Evolutionary conservation across 2,888 invertebrate species (phyloP), one percentile per base, ranked within the genome.

Genomic region (Cephus runcator): DNA sequence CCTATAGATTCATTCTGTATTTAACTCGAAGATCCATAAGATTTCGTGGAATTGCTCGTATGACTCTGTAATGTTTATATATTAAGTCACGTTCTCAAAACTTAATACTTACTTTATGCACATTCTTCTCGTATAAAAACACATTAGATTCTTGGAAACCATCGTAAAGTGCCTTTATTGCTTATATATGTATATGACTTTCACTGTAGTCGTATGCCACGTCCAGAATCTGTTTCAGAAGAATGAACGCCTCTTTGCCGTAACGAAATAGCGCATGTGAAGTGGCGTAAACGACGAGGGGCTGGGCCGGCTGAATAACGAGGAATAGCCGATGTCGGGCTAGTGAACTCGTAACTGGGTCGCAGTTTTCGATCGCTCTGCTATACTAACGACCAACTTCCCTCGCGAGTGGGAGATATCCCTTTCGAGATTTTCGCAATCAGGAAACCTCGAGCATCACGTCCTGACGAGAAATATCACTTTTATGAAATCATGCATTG

Each of bases 311-410:
- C n/a, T 34, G 81, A 78, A 78, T 76, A 30, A 69, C 77, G 71
- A 73, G 34, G 68, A 71, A 15, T 76, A 73, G 15, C 69, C 73
- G 34, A 35, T 34, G 69, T 56, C 36, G 81, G 82, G 79, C 82
- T 84, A 83, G 84, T 83, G 85, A 85, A 85, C 85, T 83, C 76
- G 79, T 80, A 86, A 86, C 84, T 86, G 73, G 86, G 86, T 86
- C 85, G 82, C 79, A 76, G 79, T 78, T 81, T 81, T 80, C 81
- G 78, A 82, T 81, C 82, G 75, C 56, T 56, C 56, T 23, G 23
- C 56, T 23, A 6, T 23, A 9, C 23, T 40, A 15, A 1, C 36
- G 15, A 40, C 23, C 9, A 56, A 23, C 9, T 23, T 56, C 56
- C 56, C 23, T 56, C 23, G 0, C 56, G 23, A 23, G 15, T 9